Evolutionary conservation across 2,113 vertebrate genomes (phyloP).

Genomic region (Hippocampus abdominalis): DNA sequence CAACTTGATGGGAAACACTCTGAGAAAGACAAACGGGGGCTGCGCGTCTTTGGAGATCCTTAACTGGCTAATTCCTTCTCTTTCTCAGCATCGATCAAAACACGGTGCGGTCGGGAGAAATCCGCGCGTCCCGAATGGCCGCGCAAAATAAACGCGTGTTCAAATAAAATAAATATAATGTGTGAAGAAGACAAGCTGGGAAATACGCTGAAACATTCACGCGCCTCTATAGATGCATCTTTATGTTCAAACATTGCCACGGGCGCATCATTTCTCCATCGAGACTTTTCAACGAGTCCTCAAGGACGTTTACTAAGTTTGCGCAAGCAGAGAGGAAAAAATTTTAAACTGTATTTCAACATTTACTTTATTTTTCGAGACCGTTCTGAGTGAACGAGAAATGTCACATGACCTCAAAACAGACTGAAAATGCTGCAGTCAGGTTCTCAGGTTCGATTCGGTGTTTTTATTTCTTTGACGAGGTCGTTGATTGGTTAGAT

Average conservation of each 20-base stretch:
- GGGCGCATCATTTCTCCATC: conserved; percentile 49
- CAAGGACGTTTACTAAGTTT: conserved; percentile 44
- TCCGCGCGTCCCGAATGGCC: conserved; percentile 36
- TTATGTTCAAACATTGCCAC: conserved; percentile 31
- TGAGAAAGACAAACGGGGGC: conserved; percentile 33
- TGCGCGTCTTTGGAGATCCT: conserved; percentile 61
- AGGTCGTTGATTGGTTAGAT: no score
- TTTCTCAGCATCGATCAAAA: conserved; percentile 36
- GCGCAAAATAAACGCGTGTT: conserved; percentile 48
- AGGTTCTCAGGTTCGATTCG: no score
- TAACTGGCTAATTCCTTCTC: conserved; percentile 58
- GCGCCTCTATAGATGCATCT: conserved; percentile 25
- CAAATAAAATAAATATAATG: conserved; percentile 20
- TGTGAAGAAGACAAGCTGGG: conserved; percentile 5
- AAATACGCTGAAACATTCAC: conserved; percentile 3
- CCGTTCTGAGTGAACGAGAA: background rate
- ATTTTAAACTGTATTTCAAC: background rate
- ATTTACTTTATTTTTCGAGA: background rate
- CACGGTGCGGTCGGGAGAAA: conserved; percentile 45
- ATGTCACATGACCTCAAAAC: background rate
- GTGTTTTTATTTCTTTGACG: no score
- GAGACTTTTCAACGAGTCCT: conserved; percentile 34
- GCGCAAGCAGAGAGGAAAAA: conserved; percentile 41
- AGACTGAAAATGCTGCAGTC: no score
- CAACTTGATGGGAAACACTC: conserved; percentile 55